Evolutionary conservation across 2,113 vertebrate genomes (phyloP).

Genomic region (Chloroceryle aenea): DNA sequence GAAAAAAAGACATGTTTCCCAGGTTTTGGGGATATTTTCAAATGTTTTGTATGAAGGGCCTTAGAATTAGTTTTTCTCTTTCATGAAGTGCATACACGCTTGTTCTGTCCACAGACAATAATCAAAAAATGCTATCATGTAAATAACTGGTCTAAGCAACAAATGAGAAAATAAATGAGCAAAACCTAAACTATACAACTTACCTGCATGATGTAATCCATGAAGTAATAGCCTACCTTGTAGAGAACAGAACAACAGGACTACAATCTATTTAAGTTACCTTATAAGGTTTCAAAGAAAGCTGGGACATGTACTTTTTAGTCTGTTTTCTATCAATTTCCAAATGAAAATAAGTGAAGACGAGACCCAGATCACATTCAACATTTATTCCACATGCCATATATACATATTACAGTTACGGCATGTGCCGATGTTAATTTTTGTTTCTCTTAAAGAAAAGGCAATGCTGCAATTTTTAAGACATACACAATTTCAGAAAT

Average conservation of each 20-base stretch:
- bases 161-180: neutral
- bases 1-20: neutral
- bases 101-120: neutral
- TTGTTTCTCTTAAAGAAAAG: neutral
- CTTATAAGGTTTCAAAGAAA: neutral
- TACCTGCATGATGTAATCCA: neutral
- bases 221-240: neutral
- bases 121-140: neutral
- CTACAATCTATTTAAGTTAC: neutral
- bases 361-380: neutral
- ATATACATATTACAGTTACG: neutral
- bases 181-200: neutral
- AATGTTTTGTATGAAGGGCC: neutral
- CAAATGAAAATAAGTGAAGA: neutral
- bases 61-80: neutral
- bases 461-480: neutral
- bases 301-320: neutral
- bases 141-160: neutral
- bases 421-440: neutral
- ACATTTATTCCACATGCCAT: neutral
- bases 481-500: neutral
- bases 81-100: neutral
- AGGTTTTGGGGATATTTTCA: neutral
- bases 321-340: neutral
- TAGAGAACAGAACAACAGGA: neutral